Evolutionary conservation across 2,113 vertebrate genomes (phyloP), one percentile per base, ranked within the genome.

Genomic region (Heterotis niloticus): DNA sequence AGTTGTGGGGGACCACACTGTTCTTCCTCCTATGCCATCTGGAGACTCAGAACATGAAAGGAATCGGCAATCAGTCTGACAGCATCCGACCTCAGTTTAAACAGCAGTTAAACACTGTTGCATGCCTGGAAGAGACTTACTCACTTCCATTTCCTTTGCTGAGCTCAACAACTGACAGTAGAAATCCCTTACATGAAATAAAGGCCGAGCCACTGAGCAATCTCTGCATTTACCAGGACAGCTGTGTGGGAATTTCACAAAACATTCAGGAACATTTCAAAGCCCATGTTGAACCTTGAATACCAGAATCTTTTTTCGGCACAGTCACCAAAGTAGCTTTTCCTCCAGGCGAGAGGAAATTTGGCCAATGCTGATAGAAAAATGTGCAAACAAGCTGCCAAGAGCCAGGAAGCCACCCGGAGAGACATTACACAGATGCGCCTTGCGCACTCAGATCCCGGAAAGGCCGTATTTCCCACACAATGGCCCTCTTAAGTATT

Each of bases 401-500:
- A 72, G 69, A 75, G 79, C 66, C 60, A 56, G 24, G 60, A 34
- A 51, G 71, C 26, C 5, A 76, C 24, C n/a, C 34, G 16, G 26
- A 16, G 34, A 7, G 26, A 60, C 9, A 17, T 44, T 44, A 10
- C 13, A 29, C 18, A 44, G 59, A n/a, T 34, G 26, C 66, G 12
- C 64, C 20, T 26, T 52, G 23, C 60, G 24, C 14, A 69, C 28
- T 10, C 17, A 52, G 34, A 64, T 34, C 5, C 28, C 54, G 60
- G 69, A 71, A 34, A 60, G 10, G 64, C 20, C 23, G 28, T 44
- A 44, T 44, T 44, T 44, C 34, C 34, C 34, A 44, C 34, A 44
- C 34, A 44, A 44, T 44, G 34, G 34, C 34, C 34, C 34, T 44
- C 34, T 44, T 44, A 44, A 44, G 34, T 44, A 7, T 44, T 44